Evolutionary conservation across 2,113 vertebrate species (phyloP).

Genomic region (Eurystomus gularis): DNA sequence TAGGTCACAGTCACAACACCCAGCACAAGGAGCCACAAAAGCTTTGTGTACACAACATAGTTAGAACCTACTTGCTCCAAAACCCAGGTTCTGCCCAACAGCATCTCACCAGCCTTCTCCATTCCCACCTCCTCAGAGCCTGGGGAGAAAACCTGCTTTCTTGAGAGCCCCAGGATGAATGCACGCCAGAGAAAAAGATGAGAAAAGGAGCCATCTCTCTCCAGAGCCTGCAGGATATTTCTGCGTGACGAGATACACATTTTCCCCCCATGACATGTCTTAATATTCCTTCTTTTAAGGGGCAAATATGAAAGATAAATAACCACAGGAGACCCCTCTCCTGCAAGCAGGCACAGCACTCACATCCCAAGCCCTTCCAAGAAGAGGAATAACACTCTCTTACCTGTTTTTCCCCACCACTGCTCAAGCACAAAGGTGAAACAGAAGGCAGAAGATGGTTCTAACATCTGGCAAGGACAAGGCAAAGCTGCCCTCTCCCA

Average conservation of each 20-base stretch:
- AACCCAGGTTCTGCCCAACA: not conserved
- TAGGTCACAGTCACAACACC: not conserved
- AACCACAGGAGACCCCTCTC: not conserved
- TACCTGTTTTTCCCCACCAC: not conserved
- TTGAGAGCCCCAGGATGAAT: not conserved
- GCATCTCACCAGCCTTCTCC: not conserved
- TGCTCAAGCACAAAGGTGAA: fast-evolving
- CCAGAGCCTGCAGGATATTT: not conserved
- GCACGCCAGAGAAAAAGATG: not conserved
- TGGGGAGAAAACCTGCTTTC: not conserved
- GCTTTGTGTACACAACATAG: fast-evolving
- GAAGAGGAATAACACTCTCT: not conserved
- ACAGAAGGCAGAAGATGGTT: fast-evolving
- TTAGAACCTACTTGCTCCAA: not conserved
- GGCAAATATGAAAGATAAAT: not conserved
- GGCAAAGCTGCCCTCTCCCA: not conserved
- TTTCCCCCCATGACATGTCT: fast-evolving
- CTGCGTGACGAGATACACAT: fast-evolving
- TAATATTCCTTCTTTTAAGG: not conserved
- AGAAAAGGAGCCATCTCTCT: not conserved
- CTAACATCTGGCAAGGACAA: fast-evolving
- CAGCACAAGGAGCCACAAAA: not conserved
- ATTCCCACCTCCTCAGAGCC: not conserved
- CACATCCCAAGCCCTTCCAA: not conserved
- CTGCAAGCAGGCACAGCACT: not conserved